phyloP scores from a whole-genome alignment of 2,113 vertebrate genomes.

The Speoplatyrhinus poulsoni region DNA sequence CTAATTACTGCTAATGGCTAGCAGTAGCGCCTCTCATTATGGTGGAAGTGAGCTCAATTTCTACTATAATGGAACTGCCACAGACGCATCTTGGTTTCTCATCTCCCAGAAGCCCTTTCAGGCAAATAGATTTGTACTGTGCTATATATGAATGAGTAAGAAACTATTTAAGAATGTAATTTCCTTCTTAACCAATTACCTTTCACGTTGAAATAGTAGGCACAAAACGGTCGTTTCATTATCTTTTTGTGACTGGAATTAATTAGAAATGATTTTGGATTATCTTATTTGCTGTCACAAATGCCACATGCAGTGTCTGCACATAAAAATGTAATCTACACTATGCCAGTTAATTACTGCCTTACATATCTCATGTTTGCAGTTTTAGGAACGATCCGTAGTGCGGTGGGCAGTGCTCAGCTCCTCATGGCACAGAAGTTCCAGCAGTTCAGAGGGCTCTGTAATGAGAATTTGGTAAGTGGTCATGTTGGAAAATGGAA shows the following conservation, averaged over 20 bases:
- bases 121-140: conserved; percentile 43
- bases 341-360: background rate
- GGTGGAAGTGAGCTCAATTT: conserved; percentile 30
- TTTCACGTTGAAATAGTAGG: conserved; percentile 39
- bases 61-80: conserved; percentile 32
- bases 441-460: conserved; percentile 97
- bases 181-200: conserved; percentile 42
- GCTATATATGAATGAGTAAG: conserved; percentile 63
- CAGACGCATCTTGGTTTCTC: conserved; percentile 31
- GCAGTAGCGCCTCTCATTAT: conserved; percentile 32
- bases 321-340: conserved; percentile 15
- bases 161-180: conserved; percentile 36
- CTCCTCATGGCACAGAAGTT: conserved; percentile 98
- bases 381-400: conserved; percentile 96
- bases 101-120: conserved; percentile 44
- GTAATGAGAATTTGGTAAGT: conserved; percentile 88
- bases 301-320: conserved; percentile 15
- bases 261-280: conserved; percentile 10
- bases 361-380: conserved; percentile 14
- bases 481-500: background rate
- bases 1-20: conserved; percentile 35
- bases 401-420: conserved; percentile 95
- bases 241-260: conserved; percentile 11
- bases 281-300: conserved; percentile 18
- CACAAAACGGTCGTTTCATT: conserved; percentile 20